Evolutionary conservation across 2,113 vertebrate species (phyloP).

Genomic region (Aegithalos caudatus): DNA sequence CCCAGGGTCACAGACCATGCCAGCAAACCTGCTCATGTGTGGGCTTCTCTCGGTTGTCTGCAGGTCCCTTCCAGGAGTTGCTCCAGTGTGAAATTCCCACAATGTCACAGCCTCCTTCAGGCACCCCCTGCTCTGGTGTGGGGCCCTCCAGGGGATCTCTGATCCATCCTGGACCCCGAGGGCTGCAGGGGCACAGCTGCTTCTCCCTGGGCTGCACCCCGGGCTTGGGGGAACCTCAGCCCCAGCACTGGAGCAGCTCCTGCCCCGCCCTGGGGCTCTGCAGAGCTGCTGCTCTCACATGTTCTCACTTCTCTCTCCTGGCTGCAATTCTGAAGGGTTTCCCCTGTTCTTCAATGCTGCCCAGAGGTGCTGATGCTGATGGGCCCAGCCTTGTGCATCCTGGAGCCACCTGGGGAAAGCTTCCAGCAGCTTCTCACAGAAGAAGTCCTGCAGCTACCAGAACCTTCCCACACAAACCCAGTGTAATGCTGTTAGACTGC

Average conservation of each 20-base stretch:
- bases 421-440: neutral
- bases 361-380: neutral
- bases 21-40: neutral
- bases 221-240: accelerated
- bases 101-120: neutral
- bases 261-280: neutral
- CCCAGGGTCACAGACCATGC: neutral
- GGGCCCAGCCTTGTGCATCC: neutral
- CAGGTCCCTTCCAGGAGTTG: neutral
- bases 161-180: neutral
- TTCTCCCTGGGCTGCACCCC: neutral
- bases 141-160: neutral
- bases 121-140: neutral
- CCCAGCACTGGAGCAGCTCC: neutral
- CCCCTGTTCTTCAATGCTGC: accelerated
- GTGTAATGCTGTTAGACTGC: accelerated
- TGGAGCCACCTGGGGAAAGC: neutral
- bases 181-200: neutral
- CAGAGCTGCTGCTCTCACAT: neutral
- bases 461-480: neutral
- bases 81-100: accelerated
- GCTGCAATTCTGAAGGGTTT: neutral
- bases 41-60: neutral
- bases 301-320: neutral
- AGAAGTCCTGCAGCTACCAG: neutral